phyloP scores from a whole-genome alignment of 2,113 vertebrate genomes.

The Aviceda subcristata region DNA sequence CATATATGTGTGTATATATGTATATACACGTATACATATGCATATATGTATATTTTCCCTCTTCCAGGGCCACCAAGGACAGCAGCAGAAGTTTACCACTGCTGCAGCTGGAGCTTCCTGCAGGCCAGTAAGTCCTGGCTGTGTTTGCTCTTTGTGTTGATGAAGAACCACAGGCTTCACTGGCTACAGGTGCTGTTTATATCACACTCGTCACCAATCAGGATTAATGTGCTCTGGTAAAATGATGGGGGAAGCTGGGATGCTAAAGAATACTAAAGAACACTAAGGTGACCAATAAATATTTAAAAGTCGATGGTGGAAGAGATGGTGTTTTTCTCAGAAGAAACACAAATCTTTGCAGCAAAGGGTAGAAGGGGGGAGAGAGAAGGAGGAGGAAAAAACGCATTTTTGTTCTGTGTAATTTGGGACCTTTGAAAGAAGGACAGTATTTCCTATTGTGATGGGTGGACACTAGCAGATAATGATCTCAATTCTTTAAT shows the following conservation, averaged over 20 bases:
- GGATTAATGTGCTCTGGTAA: background rate
- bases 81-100: background rate
- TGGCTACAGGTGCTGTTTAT: background rate
- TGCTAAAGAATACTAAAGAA: background rate
- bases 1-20: accelerated
- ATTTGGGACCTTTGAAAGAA: background rate
- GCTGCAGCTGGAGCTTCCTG: background rate
- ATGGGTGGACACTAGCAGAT: background rate
- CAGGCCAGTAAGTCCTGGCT: background rate
- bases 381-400: background rate
- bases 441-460: background rate
- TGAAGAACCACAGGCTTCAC: background rate
- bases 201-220: background rate
- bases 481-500: background rate
- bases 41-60: background rate
- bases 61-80: accelerated
- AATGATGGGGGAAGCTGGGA: background rate
- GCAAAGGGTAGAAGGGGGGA: background rate
- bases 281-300: background rate
- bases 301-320: background rate
- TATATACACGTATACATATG: accelerated
- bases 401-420: background rate
- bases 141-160: background rate
- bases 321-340: background rate
- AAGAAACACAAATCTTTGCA: background rate